Percentiles rank a stretch among this genome's conserved stretches.
Evolutionary conservation across 2,797 vertebrate genomes (phyloP).

Genomic region (Antennarius maculatus): DNA sequence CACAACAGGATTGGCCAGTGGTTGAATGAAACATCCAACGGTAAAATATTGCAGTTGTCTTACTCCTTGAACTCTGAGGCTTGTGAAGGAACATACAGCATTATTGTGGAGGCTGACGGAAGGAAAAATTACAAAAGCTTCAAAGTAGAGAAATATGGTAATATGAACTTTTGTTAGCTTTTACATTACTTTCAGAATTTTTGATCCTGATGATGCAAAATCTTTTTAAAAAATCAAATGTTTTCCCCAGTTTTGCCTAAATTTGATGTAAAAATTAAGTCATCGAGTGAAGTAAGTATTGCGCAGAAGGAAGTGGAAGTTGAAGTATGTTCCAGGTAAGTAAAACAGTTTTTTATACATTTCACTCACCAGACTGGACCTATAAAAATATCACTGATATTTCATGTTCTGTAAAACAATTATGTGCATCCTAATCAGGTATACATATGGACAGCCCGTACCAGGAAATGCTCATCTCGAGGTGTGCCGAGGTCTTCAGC

Average conservation of each 20-base stretch:
- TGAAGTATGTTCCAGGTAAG: constrained; percentile 16
- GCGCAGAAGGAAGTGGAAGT: neutral
- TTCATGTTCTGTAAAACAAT: neutral
- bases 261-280: constrained; percentile 1
- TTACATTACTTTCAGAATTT: neutral
- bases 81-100: neutral
- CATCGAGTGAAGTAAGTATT: neutral
- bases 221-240: neutral
- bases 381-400: too few relatives aligned
- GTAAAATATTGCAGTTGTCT: constrained; percentile 77
- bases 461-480: neutral
- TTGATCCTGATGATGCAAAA: neutral
- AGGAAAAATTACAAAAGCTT: neutral
- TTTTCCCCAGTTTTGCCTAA: constrained; percentile 15
- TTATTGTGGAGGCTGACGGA: neutral
- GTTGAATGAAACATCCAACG: constrained; percentile 63
- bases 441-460: constrained; percentile 15
- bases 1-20: constrained; percentile 80
- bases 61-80: constrained; percentile 66
- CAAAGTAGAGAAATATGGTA: constrained; percentile 21
- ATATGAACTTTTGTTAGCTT: neutral
- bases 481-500: neutral
- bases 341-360: neutral
- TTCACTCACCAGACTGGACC: neutral
- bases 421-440: neutral